These are phyloP conservation scores for Eleutherodactylus coqui DNA, from an alignment of 2,797 vertebrate genomes.

Conservation along the genomic window DNA sequence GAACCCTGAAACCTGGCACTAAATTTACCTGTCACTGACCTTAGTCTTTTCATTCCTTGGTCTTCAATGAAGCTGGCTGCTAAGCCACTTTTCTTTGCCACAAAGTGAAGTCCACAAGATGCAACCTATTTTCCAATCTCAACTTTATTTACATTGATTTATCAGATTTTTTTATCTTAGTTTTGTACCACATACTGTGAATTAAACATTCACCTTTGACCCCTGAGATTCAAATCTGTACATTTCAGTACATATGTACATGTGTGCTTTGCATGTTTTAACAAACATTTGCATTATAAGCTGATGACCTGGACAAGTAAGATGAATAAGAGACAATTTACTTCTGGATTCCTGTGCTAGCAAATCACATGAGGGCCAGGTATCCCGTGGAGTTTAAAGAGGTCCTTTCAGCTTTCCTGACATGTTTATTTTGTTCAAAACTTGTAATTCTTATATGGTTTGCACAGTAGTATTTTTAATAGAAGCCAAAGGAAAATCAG, in stretches of 20 bases:
- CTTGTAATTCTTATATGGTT: background rate
- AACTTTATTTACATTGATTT: constrained; percentile 18
- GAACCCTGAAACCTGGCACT: background rate
- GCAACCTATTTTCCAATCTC: background rate
- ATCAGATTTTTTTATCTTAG: background rate
- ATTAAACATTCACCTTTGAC: background rate
- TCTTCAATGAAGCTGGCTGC: background rate
- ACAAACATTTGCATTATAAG: background rate
- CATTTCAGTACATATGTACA: background rate
- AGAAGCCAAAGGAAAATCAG: too few relatives aligned
- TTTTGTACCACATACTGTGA: background rate
- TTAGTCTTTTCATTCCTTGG: background rate
- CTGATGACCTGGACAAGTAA: background rate
- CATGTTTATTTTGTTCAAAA: background rate
- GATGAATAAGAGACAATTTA: background rate
- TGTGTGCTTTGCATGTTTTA: background rate
- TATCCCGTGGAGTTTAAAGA: background rate
- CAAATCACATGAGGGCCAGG: background rate
- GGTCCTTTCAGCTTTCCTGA: background rate
- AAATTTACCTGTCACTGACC: background rate
- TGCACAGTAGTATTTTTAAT: background rate
- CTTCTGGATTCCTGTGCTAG: background rate
- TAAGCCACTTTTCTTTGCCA: background rate
- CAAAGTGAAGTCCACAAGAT: background rate
- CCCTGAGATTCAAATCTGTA: too few relatives aligned